Evolutionary conservation across 1,140 invertebrate genomes (phyloP), one percentile per base, ranked within the genome.

Genomic region (Pseudachorutes palmiensis): DNA sequence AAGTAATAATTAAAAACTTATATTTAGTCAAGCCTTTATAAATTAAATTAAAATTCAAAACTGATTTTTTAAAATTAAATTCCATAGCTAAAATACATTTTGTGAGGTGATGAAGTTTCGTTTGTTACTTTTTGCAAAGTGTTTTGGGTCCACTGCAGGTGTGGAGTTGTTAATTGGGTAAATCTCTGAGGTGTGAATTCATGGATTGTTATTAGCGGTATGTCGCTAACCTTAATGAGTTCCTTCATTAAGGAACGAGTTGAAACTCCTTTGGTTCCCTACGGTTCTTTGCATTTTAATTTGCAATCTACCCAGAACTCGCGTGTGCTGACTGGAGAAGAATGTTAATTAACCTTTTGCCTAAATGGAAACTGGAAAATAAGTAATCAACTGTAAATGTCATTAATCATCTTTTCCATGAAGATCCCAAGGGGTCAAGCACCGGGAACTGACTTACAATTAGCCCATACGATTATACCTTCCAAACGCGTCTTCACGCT

Each of bases 261-360:
- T n/a, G n/a, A n/a, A n/a, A n/a, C 3, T 12, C 14, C 24, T 55
- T 55, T 55, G 12, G 5, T 19, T 41, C 36, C 24, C 51, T 55
- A 55, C 51, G 51, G 51, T 55, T 55, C 51, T 55, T 55, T 45
- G 9, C 12, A 55, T 9, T 41, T 19, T 41, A 5, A 41, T 41
- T 41, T 41, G 36, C 5, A n/a, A n/a, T n/a, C n/a, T n/a, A n/a
- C n/a, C n/a, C 36, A 41, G 36, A 19, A 41, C 36, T 9, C 5
- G 36, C 5, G 36, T 19, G 12, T 22, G 24, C 24, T 55, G 51
- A 55, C 51, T 55, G 51, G 51, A 55, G 51, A 55, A 55, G 51
- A 55, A 55, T 55, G 51, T 55, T 55, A 55, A 55, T 55, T 55
- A 55, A 55, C 36, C 19, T 9, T n/a, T n/a, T n/a, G n/a, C n/a